Conservation (phyloP, 1,140 invertebrate genomes). For the Trachymyrmex cornetzi region DNA sequence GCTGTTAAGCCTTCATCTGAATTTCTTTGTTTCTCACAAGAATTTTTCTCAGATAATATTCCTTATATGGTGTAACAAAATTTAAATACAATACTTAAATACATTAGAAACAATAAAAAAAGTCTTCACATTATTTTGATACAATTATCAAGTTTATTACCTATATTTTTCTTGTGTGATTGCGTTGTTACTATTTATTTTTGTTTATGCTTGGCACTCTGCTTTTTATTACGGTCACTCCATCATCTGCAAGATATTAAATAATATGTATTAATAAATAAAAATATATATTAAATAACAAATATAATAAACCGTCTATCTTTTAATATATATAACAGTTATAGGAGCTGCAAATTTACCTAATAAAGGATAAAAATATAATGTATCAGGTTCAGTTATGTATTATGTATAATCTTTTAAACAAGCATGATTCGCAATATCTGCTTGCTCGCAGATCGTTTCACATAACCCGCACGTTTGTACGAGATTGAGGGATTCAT, state of each 20-base stretch:
- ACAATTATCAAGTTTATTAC: background rate
- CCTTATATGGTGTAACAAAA: background rate
- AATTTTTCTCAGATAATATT: background rate
- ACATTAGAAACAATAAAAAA: background rate
- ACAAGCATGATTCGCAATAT: background rate
- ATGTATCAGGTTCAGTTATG: background rate
- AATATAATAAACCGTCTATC: too few relatives aligned
- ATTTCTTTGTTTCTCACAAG: background rate
- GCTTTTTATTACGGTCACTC: background rate
- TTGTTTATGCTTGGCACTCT: background rate
- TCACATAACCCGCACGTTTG: background rate
- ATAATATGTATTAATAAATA: too few relatives aligned
- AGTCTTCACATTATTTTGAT: background rate
- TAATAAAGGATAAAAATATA: slow-evolving; percentile 7
- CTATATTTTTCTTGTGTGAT: background rate
- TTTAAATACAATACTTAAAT: background rate
- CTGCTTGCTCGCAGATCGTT: background rate
- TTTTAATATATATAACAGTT: too few relatives aligned
- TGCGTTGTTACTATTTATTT: background rate
- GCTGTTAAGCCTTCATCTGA: background rate
- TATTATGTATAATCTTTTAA: background rate
- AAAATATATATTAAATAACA: too few relatives aligned
- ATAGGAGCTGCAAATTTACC: background rate
- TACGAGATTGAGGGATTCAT: background rate
- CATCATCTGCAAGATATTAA: background rate